phyloP scores from a whole-genome alignment of 37 sponge, comb jelly and placozoan species.

The Oopsacas minuta region DNA sequence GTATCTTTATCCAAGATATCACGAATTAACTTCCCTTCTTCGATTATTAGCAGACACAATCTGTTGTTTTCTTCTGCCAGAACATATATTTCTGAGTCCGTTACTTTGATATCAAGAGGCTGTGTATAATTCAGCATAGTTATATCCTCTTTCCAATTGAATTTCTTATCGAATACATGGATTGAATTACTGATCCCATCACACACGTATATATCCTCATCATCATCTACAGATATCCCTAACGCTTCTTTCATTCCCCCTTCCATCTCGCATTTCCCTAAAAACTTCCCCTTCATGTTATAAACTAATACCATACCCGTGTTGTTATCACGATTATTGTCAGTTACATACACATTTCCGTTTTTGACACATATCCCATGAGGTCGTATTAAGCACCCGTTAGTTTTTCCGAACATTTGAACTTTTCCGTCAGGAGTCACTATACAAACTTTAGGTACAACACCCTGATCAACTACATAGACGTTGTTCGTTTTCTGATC shows the following conservation, averaged over 20 bases:
- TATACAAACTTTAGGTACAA: not conserved
- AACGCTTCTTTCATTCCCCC: not conserved
- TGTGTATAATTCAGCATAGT: not conserved
- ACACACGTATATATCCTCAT: not conserved
- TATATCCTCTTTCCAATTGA: not conserved
- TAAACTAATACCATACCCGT: not conserved
- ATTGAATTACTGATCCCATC: constrained; percentile 1
- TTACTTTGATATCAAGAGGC: not conserved
- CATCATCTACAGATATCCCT: not conserved
- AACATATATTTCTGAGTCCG: not conserved
- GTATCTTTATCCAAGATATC: not conserved
- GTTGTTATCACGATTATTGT: not conserved
- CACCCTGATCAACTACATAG: not conserved
- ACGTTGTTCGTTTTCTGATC: not conserved
- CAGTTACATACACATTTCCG: not conserved
- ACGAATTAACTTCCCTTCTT: not conserved
- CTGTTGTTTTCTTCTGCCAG: not conserved
- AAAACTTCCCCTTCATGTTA: not conserved
- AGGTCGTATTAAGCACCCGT: not conserved
- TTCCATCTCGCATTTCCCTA: not conserved
- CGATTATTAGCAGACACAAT: not conserved
- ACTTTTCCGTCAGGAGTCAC: not conserved
- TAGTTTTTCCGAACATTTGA: not conserved
- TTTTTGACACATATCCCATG: not conserved
- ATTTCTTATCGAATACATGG: not conserved